Conservation (phyloP, 2,888 invertebrate species). For the Deroplatys truncata region DNA sequence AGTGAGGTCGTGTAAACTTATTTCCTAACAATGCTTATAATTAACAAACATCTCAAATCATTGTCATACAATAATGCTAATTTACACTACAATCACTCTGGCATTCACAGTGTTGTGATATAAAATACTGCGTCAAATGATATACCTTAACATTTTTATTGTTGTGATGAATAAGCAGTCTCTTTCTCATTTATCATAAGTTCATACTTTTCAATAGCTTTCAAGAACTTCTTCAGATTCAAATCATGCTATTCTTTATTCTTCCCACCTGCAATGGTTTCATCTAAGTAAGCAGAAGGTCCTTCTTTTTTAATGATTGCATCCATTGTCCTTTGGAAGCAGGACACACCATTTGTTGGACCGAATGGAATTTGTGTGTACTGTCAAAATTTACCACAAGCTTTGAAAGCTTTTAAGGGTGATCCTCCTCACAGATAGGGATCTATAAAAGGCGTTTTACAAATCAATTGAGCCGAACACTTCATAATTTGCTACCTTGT, state of each 20-base stretch:
- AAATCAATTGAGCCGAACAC: too few species aligned
- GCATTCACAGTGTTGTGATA: too few species aligned
- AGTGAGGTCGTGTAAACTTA: too few species aligned
- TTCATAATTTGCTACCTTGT: too few species aligned
- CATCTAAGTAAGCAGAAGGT: conserved; percentile 21
- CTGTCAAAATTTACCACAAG: not conserved
- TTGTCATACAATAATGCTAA: too few species aligned
- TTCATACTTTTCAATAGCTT: not conserved
- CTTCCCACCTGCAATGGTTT: conserved; percentile 29
- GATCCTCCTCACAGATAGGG: conserved; percentile 22
- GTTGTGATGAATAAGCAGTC: not conserved
- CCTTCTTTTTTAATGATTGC: not conserved
- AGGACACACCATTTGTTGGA: conserved; percentile 29
- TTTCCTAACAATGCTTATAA: too few species aligned
- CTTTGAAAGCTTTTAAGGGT: conserved; percentile 18
- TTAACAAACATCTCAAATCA: too few species aligned
- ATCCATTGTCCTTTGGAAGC: conserved; percentile 1
- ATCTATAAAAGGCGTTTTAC: conserved; percentile 28
- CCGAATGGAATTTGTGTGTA: conserved; percentile 27
- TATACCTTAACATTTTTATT: not conserved
- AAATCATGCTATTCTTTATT: conserved; percentile 24
- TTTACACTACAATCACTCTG: too few species aligned
- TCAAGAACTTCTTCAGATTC: conserved; percentile 9
- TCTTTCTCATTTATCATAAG: not conserved
- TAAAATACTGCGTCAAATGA: too few species aligned